Evolutionary conservation across 2,888 invertebrate genomes (phyloP), one percentile per base, ranked within the genome.

Genomic region (Rhodophaea formosa): DNA sequence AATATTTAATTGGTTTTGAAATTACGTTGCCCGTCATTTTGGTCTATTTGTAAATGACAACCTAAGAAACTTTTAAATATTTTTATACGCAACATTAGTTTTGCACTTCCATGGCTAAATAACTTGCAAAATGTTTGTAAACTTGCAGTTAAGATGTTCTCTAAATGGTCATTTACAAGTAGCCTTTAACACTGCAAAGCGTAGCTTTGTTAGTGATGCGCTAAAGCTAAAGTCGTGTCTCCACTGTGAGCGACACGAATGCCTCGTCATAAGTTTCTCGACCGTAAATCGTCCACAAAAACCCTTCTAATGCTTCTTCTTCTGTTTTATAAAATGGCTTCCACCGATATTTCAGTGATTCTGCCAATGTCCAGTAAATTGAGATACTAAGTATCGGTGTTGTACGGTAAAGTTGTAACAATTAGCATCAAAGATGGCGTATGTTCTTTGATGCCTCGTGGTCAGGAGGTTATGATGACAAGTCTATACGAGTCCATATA

Each of bases 111-210:
- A 44, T 44, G 14, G 2, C 43, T 1, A 44, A 44, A 44, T 44
- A 15, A 44, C 32, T 32, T 32, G 32, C 7, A 32, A 32, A 3
- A 32, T 32, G 10, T 32, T 8, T 15, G 3, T 45, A 1, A 16
- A 15, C 23, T 23, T 23, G 23, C 23, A 23, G 23, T 23, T 5
- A 3, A 23, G 23, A n/a, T 45, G 8, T 8, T 17, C 5, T 5
- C 8, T 10, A 10, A 46, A 10, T 46, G 16, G 43, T 54, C 53
- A 54, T 45, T 53, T 16, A 54, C 29, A 29, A 44, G 30, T 14
- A 51, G 44, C 29, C 15, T 14, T 12, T 6, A 53, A 54, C 44
- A 54, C 43, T 30, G 53, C 53, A 44, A 54, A 54, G 53, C 53
- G 12, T 54, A 54, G 44, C 44, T 43, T 44, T 54, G 43, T 44